Base-by-base conservation (phyloP, 2,888 invertebrate species). In the Dyspetes luteomarginatus region DNA sequence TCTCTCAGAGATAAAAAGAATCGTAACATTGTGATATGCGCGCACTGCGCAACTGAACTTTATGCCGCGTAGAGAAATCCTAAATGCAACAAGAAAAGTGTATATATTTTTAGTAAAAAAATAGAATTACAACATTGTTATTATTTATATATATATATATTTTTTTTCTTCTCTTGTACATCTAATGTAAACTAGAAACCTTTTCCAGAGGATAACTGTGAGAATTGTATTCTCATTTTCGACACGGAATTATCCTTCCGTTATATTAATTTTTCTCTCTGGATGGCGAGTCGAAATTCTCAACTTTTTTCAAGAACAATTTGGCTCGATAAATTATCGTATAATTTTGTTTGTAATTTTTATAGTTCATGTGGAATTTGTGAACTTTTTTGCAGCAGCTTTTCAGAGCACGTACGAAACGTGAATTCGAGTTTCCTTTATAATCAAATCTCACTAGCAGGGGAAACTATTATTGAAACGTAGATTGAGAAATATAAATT, bases 221-320 rank as follows among this genome's bases (percentile, higher is more conserved):
- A 9, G 62, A 48, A 62, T 72, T 28, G 67, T 48, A 76, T 12
- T 2, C 5, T 1, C 5, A 41, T 67, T 72, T 80, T 80, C 75
- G 65, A 58, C 69, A 71, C 56, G 74, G 69, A 75, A 64, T 64
- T 72, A 19, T 36, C 9, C 12, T 12, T 12, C 12, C 36, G 2
- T 36, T 9, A 1, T 36, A 7, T 36, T 36, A n/a, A n/a, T n/a
- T n/a, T n/a, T n/a, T n/a, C n/a, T n/a, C n/a, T n/a, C n/a, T n/a
- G n/a, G n/a, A n/a, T n/a, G n/a, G n/a, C n/a, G n/a, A n/a, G n/a
- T n/a, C n/a, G n/a, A n/a, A n/a, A n/a, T n/a, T n/a, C n/a, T n/a
- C n/a, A n/a, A n/a, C n/a, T n/a, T n/a, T n/a, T n/a, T n/a, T n/a
- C n/a, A n/a, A n/a, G n/a, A n/a, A n/a, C n/a, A n/a, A n/a, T n/a